These are phyloP conservation scores for Saccopteryx bilineata DNA, from an alignment of 2,113 vertebrate species.

Conservation along the genomic window DNA sequence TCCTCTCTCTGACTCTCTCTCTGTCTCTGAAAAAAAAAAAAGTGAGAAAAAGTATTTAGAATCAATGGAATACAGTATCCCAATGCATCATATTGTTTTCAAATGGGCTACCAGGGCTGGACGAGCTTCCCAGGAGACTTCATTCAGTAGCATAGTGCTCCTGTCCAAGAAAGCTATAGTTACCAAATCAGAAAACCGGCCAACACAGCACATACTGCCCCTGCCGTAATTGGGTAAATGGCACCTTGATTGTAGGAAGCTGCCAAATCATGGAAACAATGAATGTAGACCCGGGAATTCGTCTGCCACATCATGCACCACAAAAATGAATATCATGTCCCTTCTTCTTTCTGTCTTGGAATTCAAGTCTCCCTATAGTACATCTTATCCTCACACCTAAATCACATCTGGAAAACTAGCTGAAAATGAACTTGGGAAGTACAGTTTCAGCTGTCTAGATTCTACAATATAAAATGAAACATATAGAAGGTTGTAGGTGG, in stretches of 20 bases:
- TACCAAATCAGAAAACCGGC: neutral
- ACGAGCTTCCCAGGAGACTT: neutral
- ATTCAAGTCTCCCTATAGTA: neutral
- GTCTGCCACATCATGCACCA: neutral
- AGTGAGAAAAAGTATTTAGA: neutral
- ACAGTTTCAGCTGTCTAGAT: neutral
- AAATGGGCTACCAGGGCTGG: neutral
- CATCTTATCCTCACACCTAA: neutral
- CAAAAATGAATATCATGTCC: neutral
- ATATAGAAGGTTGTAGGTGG: neutral
- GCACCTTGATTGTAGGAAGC: neutral
- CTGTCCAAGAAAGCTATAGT: neutral
- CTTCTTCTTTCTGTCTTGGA: neutral
- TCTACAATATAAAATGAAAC: neutral
- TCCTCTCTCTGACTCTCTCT: no score
- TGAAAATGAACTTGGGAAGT: neutral
- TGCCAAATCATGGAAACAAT: fast-evolving
- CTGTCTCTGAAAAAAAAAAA: no score
- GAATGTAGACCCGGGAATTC: neutral
- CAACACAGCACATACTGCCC: neutral
- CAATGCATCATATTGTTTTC: neutral
- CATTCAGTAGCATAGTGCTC: neutral
- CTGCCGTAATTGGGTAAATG: neutral
- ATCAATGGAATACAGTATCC: neutral
- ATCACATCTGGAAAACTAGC: neutral